These are phyloP conservation scores for Odontocolon sp. DNA, from an alignment of 2,888 invertebrate species.

Conservation along the genomic window DNA sequence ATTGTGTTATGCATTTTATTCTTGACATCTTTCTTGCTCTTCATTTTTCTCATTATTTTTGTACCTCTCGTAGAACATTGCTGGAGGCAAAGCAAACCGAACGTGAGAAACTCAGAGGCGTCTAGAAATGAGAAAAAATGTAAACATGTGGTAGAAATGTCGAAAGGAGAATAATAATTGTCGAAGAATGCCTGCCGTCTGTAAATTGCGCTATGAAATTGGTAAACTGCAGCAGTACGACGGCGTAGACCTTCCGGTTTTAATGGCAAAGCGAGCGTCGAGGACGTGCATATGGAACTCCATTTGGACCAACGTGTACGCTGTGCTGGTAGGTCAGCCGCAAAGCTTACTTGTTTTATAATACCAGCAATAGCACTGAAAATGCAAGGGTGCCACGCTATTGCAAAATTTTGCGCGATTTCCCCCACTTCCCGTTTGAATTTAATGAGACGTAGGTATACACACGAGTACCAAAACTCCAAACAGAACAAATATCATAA, in stretches of 20 bases:
- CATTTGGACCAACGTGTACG: slow-evolving; percentile 48
- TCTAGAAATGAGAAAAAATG: neutral
- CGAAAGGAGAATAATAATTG: slow-evolving; percentile 31
- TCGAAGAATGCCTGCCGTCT: slow-evolving; percentile 15
- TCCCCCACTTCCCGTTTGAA: neutral
- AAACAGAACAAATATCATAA: too few species aligned
- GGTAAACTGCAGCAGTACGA: neutral
- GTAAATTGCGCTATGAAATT: too few species aligned
- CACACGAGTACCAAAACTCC: too few species aligned
- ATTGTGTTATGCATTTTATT: too few species aligned
- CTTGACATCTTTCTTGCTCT: too few species aligned
- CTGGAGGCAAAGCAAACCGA: too few species aligned
- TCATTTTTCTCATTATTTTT: too few species aligned
- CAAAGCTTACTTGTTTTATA: slow-evolving; percentile 32
- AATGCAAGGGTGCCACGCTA: neutral
- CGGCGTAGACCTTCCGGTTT: slow-evolving; percentile 14
- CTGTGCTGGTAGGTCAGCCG: slow-evolving; percentile 19
- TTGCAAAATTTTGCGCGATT: slow-evolving; percentile 1
- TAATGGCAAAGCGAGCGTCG: slow-evolving; percentile 46
- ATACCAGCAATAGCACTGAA: slow-evolving; percentile 9
- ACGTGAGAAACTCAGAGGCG: neutral
- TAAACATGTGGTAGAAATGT: slow-evolving; percentile 9
- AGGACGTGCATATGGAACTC: slow-evolving; percentile 50
- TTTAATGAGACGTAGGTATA: slow-evolving; percentile 1
- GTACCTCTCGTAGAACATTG: too few species aligned